Base-by-base conservation (phyloP, 1,140 invertebrate species). In the Diorhabda elongata region DNA sequence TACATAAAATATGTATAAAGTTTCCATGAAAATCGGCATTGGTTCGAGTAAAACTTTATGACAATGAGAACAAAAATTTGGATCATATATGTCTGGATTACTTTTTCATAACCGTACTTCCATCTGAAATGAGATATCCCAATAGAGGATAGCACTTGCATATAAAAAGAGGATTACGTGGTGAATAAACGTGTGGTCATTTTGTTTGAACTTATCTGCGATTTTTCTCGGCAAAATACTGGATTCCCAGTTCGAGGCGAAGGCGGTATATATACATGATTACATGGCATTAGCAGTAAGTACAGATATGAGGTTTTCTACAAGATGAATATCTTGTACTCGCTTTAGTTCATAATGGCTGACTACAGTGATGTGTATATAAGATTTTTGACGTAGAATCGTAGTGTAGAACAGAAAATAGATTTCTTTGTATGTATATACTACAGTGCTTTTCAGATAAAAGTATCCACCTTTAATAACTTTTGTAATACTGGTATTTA, bases 131-230 rank as follows among this genome's bases (percentile, higher is more conserved):
- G 26, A 42, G 26, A 57, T 43, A 68, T 68, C 57, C 57, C 42
- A 42, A 57, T 45, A n/a, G 45, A 44, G 11, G 26, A 52, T 42
- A 5, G 41, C 42, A 61, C 58, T 68, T 68, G 66, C 66, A 68
- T 68, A 70, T 67, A 70, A 70, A 67, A 63, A 45, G 47, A 9
- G 63, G 69, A 70, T 70, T 70, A 70, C 11, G 63, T 52, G 44
- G 26, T 6, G 43, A n/a, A 58, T 44, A 9, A 61, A 70, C 69
- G 69, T 70, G 66, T 67, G 69, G 69, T 70, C 69, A 70, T 67
- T 70, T 60, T 61, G 11, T 52, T 52, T 44, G 61, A 62, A 62
- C 42, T 62, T 43, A 62, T 62, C 41, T 45, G 4, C 42, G 61
- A 62, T 62, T 62, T 44, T 62, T 62, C 42, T 43, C 7, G n/a